Conservation (phyloP, 2,113 vertebrate genomes). For the Narcine bancroftii region DNA sequence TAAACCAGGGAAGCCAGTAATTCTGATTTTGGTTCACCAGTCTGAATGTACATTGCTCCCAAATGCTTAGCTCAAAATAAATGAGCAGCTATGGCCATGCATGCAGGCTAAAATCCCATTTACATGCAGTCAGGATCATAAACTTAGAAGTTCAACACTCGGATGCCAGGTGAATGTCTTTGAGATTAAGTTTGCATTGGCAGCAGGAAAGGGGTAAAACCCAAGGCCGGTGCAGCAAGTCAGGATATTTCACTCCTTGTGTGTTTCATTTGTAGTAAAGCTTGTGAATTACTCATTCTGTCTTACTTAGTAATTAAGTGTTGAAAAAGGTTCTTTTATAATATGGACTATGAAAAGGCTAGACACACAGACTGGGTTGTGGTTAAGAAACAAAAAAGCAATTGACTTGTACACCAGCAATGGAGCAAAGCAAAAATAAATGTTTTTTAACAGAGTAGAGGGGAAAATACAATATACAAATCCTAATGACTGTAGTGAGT, state of each 20-base stretch:
- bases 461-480: not conserved
- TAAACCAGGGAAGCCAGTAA: not conserved
- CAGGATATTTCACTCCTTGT: slow-evolving; percentile 16
- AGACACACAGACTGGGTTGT: slow-evolving; percentile 14
- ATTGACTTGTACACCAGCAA: not conserved
- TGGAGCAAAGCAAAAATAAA: slow-evolving; percentile 3
- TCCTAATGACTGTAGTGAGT: not conserved
- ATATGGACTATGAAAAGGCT: slow-evolving; percentile 20
- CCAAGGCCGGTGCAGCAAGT: slow-evolving; percentile 9
- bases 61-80: not conserved
- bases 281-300: slow-evolving; percentile 32
- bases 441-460: slow-evolving; percentile 6
- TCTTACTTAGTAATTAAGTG: slow-evolving; percentile 32
- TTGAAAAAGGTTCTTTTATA: slow-evolving; percentile 36
- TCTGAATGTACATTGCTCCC: not conserved
- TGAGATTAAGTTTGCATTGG: not conserved
- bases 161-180: not conserved
- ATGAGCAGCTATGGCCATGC: not conserved
- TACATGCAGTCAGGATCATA: not conserved
- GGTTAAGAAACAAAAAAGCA: slow-evolving; percentile 33
- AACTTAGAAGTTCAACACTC: not conserved
- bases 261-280: not conserved
- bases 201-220: slow-evolving; percentile 10
- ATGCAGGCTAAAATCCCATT: not conserved
- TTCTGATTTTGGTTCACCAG: not conserved